These are phyloP conservation scores for Erithacus rubecula DNA, from an alignment of 2,797 vertebrate species.

Conservation along the genomic window DNA sequence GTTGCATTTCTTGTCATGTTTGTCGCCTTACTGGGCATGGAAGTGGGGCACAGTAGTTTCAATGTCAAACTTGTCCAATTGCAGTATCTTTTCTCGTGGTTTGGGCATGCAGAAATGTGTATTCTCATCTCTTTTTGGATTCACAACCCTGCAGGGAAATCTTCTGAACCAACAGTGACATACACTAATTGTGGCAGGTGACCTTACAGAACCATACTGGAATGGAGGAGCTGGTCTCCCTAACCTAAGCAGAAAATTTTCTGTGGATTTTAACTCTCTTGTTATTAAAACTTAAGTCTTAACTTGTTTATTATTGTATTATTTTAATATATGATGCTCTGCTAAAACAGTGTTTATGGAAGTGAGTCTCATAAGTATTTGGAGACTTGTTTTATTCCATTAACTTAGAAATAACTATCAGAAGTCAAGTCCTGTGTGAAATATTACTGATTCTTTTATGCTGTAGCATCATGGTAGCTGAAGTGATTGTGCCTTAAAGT, in stretches of 20 bases:
- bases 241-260: neutral
- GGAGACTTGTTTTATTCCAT: neutral
- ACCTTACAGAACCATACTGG: neutral
- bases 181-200: neutral
- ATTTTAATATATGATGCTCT: neutral
- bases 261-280: neutral
- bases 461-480: neutral
- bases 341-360: neutral
- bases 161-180: neutral
- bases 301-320: neutral
- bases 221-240: neutral
- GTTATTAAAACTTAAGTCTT: neutral
- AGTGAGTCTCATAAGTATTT: neutral
- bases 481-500: neutral
- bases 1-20: neutral
- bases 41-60: neutral
- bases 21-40: neutral
- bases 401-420: neutral
- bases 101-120: neutral
- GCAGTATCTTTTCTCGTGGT: neutral
- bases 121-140: neutral
- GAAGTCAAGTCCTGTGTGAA: neutral
- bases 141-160: neutral
- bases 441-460: neutral
- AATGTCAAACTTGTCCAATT: neutral